phyloP scores from a whole-genome alignment of 2,113 vertebrate genomes.

The Pangasianodon hypophthalmus region DNA sequence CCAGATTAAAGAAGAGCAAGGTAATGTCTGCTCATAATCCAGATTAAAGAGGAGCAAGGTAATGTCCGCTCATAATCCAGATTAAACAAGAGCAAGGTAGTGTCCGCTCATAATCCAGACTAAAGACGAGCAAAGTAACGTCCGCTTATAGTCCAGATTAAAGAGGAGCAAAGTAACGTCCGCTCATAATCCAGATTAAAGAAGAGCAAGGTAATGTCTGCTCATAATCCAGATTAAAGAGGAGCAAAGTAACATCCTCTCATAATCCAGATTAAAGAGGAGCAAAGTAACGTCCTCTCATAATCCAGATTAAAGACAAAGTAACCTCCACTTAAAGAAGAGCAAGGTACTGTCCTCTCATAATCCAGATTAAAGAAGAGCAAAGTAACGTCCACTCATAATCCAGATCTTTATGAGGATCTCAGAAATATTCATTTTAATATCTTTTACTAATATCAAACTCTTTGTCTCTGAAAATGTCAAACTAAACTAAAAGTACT shows the following conservation, averaged over 20 bases:
- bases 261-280: too few species aligned
- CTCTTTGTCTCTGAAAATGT: too few species aligned
- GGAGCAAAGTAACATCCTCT: too few species aligned
- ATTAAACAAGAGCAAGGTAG: background rate
- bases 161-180: background rate
- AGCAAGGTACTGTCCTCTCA: conserved; percentile 71
- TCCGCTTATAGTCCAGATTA: background rate
- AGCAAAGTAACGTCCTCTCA: background rate
- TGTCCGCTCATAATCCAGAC: background rate
- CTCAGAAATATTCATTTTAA: background rate
- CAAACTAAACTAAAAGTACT: background rate
- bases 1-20: conserved; percentile 72
- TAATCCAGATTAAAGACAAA: too few species aligned
- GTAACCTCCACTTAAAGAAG: conserved; percentile 57
- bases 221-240: too few species aligned
- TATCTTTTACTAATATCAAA: background rate
- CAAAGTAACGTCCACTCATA: conserved; percentile 43
- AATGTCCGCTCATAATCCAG: background rate
- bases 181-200: background rate
- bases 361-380: conserved; percentile 63
- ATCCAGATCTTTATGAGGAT: background rate
- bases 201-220: too few species aligned
- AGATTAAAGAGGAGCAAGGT: background rate
- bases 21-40: conserved; percentile 54
- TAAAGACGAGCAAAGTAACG: background rate